Evolutionary conservation across 2,797 vertebrate genomes (phyloP).

Genomic region (Huso huso): DNA sequence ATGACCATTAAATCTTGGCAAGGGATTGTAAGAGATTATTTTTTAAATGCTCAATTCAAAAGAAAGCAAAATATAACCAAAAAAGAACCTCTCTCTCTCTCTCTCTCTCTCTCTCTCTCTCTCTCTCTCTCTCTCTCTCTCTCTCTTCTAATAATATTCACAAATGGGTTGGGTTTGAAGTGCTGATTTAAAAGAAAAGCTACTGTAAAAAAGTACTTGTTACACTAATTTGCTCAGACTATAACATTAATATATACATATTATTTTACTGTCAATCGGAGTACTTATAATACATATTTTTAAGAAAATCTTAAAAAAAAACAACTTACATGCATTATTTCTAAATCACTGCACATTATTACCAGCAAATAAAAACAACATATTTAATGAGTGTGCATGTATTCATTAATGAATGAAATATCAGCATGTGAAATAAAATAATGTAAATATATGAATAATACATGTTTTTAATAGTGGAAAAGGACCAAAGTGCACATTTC

Average conservation of each 20-base stretch:
- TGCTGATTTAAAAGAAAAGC: constrained; percentile 17
- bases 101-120: constrained; percentile 1
- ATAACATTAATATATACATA: constrained; percentile 10
- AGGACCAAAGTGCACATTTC: constrained; percentile 14
- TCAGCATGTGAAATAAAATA: too few species aligned
- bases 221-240: not conserved
- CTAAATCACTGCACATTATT: too few species aligned
- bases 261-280: constrained; percentile 28
- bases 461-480: constrained; percentile 17
- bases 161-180: constrained; percentile 22
- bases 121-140: constrained; percentile 7
- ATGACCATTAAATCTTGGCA: constrained; percentile 45
- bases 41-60: constrained; percentile 24
- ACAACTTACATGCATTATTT: constrained; percentile 14
- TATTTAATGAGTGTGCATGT: constrained; percentile 6
- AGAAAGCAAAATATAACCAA: not conserved
- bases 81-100: not conserved
- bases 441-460: too few species aligned
- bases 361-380: too few species aligned
- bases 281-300: not conserved
- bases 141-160: not conserved
- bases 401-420: not conserved
- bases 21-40: constrained; percentile 40
- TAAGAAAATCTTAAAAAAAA: constrained; percentile 14
- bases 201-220: constrained; percentile 21